phyloP scores from a whole-genome alignment of 2,113 vertebrate species.

The Indri indri region DNA sequence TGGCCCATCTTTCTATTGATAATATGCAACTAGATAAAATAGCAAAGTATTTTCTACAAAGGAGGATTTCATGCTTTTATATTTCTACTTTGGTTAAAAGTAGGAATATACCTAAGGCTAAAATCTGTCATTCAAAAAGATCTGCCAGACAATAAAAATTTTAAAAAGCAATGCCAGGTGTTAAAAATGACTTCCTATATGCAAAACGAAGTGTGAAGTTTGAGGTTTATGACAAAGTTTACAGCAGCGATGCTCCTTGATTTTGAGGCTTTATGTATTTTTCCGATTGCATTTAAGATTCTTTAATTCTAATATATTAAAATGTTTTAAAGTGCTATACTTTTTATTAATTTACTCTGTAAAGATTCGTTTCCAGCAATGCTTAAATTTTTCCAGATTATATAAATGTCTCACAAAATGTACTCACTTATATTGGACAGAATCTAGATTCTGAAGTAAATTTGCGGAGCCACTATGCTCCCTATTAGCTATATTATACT shows the following conservation, averaged over 20 bases:
- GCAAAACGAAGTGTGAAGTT: neutral
- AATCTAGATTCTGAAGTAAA: neutral
- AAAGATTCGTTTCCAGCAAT: neutral
- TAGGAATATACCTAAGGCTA: neutral
- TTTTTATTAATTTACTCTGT: neutral
- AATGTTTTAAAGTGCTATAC: neutral
- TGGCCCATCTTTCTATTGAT: neutral
- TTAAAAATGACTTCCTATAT: neutral
- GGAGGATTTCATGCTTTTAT: neutral
- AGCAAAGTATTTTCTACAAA: neutral
- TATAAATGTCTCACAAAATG: neutral
- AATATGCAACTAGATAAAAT: neutral
- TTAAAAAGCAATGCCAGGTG: neutral
- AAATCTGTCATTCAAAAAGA: constrained; percentile 35
- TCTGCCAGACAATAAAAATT: neutral
- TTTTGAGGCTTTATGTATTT: neutral
- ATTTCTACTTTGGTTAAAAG: constrained; percentile 35
- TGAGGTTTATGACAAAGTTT: neutral
- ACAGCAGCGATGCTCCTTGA: neutral
- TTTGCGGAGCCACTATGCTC: neutral
- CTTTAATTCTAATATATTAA: neutral
- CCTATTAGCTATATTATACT: neutral
- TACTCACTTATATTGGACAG: neutral
- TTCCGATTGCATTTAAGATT: neutral
- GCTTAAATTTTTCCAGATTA: neutral